Conservation (phyloP, 2,113 vertebrate species). For the Pimephales promelas region DNA sequence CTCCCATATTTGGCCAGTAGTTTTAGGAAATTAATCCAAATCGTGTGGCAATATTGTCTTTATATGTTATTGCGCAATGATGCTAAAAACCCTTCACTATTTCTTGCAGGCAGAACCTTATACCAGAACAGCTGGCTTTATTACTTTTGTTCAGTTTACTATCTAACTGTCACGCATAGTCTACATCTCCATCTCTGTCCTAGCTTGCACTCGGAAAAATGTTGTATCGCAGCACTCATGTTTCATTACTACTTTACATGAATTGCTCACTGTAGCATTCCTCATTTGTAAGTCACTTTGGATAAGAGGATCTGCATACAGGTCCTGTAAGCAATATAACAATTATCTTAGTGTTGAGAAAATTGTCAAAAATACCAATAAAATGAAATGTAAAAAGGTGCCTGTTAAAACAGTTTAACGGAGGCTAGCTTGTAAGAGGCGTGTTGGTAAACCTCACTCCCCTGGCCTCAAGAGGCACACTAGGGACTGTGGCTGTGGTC, state of each 20-base stretch:
- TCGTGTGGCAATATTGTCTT: background rate
- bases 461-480: no score
- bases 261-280: background rate
- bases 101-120: background rate
- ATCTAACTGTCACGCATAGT: no score
- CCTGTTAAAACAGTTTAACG: background rate
- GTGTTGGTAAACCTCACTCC: no score
- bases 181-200: background rate
- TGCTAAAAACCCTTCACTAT: background rate
- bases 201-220: background rate
- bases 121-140: background rate
- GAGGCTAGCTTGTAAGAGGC: no score
- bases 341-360: background rate
- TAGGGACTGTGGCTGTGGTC: no score
- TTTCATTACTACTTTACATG: background rate
- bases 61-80: background rate
- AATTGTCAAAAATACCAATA: background rate
- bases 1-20: slow-evolving; percentile 56
- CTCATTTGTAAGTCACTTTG: background rate
- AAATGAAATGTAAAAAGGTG: background rate
- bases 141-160: no score
- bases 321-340: background rate
- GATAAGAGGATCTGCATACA: background rate
- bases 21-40: background rate
- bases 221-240: background rate